Percentiles rank a stretch among this genome's conserved stretches.
phyloP scores from a whole-genome alignment of 35 echinoderm and acorn worm genomes.

The Heliocidaris erythrogramma region DNA sequence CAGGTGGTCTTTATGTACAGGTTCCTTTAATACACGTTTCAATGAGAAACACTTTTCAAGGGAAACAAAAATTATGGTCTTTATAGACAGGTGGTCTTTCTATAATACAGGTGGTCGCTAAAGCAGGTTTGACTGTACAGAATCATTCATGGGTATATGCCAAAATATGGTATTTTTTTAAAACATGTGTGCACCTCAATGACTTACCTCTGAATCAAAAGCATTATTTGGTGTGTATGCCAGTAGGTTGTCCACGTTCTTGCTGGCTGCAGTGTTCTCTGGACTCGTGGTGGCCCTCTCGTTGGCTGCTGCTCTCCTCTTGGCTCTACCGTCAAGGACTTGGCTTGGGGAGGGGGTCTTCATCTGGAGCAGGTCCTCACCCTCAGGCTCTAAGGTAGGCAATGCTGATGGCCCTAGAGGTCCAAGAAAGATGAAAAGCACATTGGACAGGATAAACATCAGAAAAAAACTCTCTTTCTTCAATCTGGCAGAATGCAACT shows the following conservation, averaged over 20 bases:
- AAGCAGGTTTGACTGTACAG: no score
- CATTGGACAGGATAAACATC: not conserved
- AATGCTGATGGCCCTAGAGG: not conserved
- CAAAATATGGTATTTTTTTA: no score
- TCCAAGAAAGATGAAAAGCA: not conserved
- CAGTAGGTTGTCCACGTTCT: constrained; percentile 72
- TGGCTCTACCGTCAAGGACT: not conserved
- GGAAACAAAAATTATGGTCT: no score
- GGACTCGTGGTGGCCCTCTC: not conserved
- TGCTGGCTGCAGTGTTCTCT: constrained; percentile 34
- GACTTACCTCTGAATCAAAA: not conserved
- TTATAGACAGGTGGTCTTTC: no score
- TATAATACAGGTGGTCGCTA: no score
- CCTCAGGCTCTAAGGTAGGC: constrained; percentile 31
- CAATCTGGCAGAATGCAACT: not conserved
- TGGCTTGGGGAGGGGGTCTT: constrained; percentile 65
- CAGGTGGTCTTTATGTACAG: no score
- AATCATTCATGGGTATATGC: no score
- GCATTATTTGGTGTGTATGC: constrained; percentile 58
- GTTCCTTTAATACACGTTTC: no score
- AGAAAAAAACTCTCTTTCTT: not conserved
- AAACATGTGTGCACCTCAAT: not conserved
- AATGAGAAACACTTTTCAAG: no score
- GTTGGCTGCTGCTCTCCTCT: constrained; percentile 12
- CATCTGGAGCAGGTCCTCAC: constrained; percentile 87